phyloP scores from a whole-genome alignment of 2,797 vertebrate genomes.

The Gymnoscopelus braueri region DNA sequence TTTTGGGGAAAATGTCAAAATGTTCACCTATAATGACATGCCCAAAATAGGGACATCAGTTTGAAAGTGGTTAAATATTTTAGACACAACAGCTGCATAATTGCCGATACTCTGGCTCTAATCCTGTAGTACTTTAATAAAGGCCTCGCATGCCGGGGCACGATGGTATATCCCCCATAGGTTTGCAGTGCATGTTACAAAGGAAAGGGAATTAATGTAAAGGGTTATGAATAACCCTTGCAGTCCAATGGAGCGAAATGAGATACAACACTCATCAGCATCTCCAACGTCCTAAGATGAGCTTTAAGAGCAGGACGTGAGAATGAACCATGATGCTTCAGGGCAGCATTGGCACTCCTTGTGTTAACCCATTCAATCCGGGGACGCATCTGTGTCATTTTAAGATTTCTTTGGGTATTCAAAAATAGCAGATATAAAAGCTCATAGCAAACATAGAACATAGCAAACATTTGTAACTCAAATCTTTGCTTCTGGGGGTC shows the following conservation, averaged over 20 bases:
- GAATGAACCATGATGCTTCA: constrained; percentile 46
- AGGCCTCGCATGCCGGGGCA: constrained; percentile 15
- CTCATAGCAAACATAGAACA: too few relatives aligned
- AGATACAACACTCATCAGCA: constrained; percentile 21
- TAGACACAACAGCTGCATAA: too few relatives aligned
- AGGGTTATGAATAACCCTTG: not conserved
- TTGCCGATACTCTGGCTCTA: not conserved
- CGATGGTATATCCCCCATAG: constrained; percentile 12
- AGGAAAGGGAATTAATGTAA: not conserved
- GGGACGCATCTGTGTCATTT: too few relatives aligned
- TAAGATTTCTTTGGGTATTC: too few relatives aligned
- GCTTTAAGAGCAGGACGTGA: constrained; percentile 45
- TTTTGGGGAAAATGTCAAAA: too few relatives aligned
- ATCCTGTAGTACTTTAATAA: constrained; percentile 17
- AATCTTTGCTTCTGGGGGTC: too few relatives aligned
- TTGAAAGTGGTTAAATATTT: too few relatives aligned
- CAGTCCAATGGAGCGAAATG: constrained; percentile 24
- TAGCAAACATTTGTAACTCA: too few relatives aligned
- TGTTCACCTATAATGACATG: too few relatives aligned
- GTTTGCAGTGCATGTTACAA: not conserved
- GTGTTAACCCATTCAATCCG: not conserved
- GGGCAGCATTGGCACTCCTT: constrained; percentile 29
- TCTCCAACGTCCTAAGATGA: constrained; percentile 28
- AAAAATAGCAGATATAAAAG: too few relatives aligned
- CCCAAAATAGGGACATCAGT: too few relatives aligned